Base-by-base conservation (phyloP, 2,113 vertebrate genomes). In the Pao palembangensis region DNA sequence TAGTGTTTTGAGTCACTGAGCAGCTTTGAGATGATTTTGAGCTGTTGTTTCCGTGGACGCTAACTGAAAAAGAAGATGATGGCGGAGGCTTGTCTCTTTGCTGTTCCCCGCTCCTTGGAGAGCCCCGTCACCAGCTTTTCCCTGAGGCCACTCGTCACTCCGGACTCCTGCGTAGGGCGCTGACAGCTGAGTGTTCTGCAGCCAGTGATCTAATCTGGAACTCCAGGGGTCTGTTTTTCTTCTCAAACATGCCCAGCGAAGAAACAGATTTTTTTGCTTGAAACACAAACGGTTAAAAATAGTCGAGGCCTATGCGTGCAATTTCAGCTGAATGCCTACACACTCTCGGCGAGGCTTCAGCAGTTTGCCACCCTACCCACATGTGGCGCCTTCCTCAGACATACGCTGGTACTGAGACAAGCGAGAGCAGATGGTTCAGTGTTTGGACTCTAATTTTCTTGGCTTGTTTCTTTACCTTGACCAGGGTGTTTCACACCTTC, bases 351-450 rank as follows among this genome's bases (percentile, higher is more conserved):
- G 66, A 60, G 51, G 19, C 43, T 14, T 49, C 43, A 63, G 50
- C 25, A 64, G 51, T 60, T 57, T 55, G 12, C 41, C 72, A 75
- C n/a, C 47, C 65, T 71, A 14, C 50, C 64, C 58, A 70, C 62
- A 75, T 77, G 57, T 66, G 59, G 21, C 49, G 38, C 34, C 44
- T 13, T 41, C 43, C 55, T 58, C 16, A 57, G 52, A 15, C 52
- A 51, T 55, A 48, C 31, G 55, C 46, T 58, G 51, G 59, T 79
- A 64, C 58, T 68, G 49, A 49, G 50, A 48, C 41, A 0, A 47
- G 48, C 38, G 48, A 38, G 23, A 70, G 19, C 78, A 79, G 76
- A 82, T 82, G 76, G 65, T 58, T 51, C 19, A 15, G 19, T 8
- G n/a, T 47, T n/a, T 47, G 15, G 12, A 23, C 65, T 66, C 38